A percentile compares a stretch with the other conserved stretches of the same genome.
Evolutionary conservation across 2,797 vertebrate species (phyloP).

Genomic region (Chelonia mydas): DNA sequence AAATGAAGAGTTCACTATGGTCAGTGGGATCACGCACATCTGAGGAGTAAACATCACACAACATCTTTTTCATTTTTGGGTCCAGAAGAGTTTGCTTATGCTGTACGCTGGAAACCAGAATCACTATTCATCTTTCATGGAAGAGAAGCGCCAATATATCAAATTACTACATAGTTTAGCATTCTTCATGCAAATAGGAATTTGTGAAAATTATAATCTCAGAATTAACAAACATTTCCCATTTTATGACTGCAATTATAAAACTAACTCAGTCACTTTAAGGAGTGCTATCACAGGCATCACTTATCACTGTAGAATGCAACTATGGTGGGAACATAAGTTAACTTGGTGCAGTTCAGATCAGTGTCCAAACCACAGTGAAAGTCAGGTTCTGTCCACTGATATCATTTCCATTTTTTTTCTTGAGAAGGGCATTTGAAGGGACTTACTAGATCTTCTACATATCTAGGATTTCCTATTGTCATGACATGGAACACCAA

Average conservation of each 20-base stretch:
- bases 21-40: background rate
- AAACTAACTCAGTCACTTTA: background rate
- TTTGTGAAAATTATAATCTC: background rate
- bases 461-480: too few species aligned
- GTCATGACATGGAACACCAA: too few species aligned
- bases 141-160: background rate
- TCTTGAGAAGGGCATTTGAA: background rate
- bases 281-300: background rate
- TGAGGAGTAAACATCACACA: background rate
- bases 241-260: background rate
- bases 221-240: background rate
- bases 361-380: background rate
- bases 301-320: background rate
- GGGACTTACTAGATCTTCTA: too few species aligned
- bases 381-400: background rate
- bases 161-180: background rate
- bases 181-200: background rate
- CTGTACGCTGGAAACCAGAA: accelerated
- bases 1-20: background rate
- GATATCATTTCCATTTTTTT: background rate
- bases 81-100: background rate
- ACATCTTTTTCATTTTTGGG: background rate
- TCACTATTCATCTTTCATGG: background rate
- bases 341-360: background rate
- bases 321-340: background rate